phyloP scores from a whole-genome alignment of 2,888 invertebrate species.

The Byasa hedistus region DNA sequence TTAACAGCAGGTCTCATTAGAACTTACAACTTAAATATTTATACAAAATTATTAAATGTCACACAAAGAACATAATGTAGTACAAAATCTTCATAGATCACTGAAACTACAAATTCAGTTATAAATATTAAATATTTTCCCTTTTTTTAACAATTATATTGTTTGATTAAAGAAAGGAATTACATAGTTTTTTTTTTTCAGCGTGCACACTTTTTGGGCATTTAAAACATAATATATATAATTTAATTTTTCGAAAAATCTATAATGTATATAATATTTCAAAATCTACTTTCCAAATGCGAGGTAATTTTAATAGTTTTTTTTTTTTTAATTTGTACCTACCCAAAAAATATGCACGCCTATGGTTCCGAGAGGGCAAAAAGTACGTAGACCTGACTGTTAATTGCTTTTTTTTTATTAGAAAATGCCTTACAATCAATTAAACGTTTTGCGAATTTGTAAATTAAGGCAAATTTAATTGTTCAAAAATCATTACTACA shows the following conservation, averaged over 20 bases:
- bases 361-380: constrained; percentile 40
- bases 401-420: constrained; percentile 56
- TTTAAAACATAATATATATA: constrained; percentile 65
- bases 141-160: background rate
- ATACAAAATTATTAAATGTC: constrained; percentile 35
- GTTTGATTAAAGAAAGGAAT: background rate
- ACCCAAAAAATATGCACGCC: constrained; percentile 60
- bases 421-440: constrained; percentile 48
- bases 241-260: constrained; percentile 71
- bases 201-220: constrained; percentile 55
- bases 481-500: constrained; percentile 44
- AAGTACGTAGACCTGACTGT: constrained; percentile 64
- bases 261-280: constrained; percentile 68
- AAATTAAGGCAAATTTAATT: constrained; percentile 40
- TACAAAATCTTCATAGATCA: constrained; percentile 1
- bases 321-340: constrained; percentile 43
- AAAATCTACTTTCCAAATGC: constrained; percentile 80
- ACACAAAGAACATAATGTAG: constrained; percentile 2
- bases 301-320: constrained; percentile 77
- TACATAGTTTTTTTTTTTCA: background rate
- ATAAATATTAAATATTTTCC: constrained; percentile 3
- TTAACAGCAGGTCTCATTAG: constrained; percentile 74
- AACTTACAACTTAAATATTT: constrained; percentile 64
- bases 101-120: background rate
- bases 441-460: constrained; percentile 36